Evolutionary conservation across 2,888 invertebrate genomes (phyloP).

Genomic region (Dilophus febrilis): DNA sequence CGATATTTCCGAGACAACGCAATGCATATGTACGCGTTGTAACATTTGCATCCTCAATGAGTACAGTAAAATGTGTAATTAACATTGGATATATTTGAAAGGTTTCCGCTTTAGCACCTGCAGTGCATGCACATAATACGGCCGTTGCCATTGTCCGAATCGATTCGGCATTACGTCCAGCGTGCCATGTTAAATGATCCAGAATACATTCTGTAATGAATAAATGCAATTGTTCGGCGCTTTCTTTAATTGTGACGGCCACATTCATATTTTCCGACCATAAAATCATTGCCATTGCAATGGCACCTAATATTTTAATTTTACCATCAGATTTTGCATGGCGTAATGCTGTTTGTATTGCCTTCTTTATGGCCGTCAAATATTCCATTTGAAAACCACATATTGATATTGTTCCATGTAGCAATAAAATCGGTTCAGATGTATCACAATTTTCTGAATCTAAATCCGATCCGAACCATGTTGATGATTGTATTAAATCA

Average conservation of each 20-base stretch:
- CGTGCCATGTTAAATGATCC: conserved; percentile 23
- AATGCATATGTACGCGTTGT: conserved; percentile 25
- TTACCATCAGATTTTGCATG: conserved; percentile 22
- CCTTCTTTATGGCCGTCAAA: conserved; percentile 17
- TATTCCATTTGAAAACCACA: conserved; percentile 19
- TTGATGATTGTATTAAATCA: conserved; percentile 16
- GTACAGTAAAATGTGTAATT: conserved; percentile 18
- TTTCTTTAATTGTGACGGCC: conserved; percentile 14
- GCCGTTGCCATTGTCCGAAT: conserved; percentile 28
- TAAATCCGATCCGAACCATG: conserved; percentile 22
- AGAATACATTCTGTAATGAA: conserved; percentile 20
- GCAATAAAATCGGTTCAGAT: conserved; percentile 23
- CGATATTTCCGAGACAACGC: conserved; percentile 21
- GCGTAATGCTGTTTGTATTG: conserved; percentile 19
- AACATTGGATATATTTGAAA: conserved; percentile 16
- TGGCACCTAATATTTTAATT: conserved; percentile 23
- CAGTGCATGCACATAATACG: conserved; percentile 22
- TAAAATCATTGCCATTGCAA: conserved; percentile 17
- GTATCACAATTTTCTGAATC: conserved; percentile 22
- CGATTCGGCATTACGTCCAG: conserved; percentile 24
- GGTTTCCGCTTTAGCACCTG: conserved; percentile 20
- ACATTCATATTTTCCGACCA: conserved; percentile 11
- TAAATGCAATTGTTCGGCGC: conserved; percentile 14
- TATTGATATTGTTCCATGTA: conserved; percentile 22
- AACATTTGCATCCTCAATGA: conserved; percentile 26